Evolutionary conservation across 2,888 invertebrate genomes (phyloP).

Genomic region (Camponotus fellah): DNA sequence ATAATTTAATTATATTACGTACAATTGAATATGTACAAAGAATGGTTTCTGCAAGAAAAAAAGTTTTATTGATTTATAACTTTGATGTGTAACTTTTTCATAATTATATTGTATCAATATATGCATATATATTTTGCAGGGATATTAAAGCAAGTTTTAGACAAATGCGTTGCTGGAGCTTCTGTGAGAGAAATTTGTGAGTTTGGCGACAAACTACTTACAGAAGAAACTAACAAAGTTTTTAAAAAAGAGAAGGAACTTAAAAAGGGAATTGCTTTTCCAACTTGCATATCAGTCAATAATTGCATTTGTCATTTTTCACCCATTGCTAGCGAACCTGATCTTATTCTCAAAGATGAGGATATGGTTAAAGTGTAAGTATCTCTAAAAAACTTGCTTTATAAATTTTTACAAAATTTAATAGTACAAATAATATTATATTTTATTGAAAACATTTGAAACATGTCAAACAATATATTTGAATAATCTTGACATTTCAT

Average conservation of each 20-base stretch:
- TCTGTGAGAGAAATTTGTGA: slow-evolving; percentile 97
- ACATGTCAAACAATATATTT: neutral
- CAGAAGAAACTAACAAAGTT: slow-evolving; percentile 97
- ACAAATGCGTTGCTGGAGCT: slow-evolving; percentile 94
- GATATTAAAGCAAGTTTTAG: slow-evolving; percentile 95
- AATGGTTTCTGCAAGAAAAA: neutral
- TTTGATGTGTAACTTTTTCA: neutral
- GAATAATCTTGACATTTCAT: neutral
- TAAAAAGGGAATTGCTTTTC: slow-evolving; percentile 99
- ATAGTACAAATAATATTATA: neutral
- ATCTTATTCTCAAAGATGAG: slow-evolving; percentile 94
- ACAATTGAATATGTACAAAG: neutral
- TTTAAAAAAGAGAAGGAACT: slow-evolving; percentile 99
- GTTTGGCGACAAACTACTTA: slow-evolving; percentile 94
- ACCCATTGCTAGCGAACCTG: slow-evolving; percentile 97
- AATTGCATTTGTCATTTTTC: slow-evolving; percentile 99
- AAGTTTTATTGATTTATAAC: neutral
- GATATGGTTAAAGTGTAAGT: slow-evolving; percentile 99
- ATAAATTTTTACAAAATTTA: neutral
- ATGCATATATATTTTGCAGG: slow-evolving; percentile 88
- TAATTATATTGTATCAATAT: slow-evolving; percentile 17
- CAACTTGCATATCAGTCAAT: slow-evolving; percentile 99
- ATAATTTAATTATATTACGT: neutral
- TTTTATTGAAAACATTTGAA: neutral
- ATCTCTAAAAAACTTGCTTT: neutral